These are phyloP conservation scores for Corythaeola cristata DNA, from an alignment of 2,113 vertebrate species.

Conservation along the genomic window DNA sequence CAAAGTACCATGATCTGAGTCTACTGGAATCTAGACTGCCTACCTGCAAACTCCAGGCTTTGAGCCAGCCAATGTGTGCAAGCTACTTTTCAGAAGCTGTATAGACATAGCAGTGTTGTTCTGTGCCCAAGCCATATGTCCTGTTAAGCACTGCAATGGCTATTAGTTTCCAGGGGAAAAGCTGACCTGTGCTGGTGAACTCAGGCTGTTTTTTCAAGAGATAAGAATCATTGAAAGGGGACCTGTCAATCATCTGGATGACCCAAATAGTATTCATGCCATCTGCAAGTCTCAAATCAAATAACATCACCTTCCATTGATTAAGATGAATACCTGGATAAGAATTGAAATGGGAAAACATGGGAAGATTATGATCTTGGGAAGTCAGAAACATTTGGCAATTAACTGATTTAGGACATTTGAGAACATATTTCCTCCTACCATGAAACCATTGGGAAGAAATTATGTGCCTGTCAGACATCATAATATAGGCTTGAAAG, in stretches of 20 bases:
- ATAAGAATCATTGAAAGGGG: not conserved
- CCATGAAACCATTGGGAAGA: not conserved
- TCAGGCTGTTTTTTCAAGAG: not conserved
- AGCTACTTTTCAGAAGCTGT: not conserved
- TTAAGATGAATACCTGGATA: not conserved
- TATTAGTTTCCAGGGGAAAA: not conserved
- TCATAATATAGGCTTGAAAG: not conserved
- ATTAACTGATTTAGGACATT: not conserved
- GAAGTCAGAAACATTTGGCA: not conserved
- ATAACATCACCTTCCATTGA: not conserved
- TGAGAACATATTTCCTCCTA: not conserved
- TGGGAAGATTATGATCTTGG: not conserved
- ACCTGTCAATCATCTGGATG: not conserved
- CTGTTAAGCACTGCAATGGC: not conserved
- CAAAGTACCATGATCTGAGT: not conserved
- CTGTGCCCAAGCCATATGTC: not conserved
- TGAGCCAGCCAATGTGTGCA: not conserved
- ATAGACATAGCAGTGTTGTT: not conserved
- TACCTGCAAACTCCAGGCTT: not conserved
- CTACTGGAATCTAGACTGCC: not conserved
- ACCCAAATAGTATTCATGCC: not conserved
- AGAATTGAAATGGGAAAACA: not conserved
- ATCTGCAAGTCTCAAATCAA: not conserved
- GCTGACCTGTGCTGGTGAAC: not conserved
- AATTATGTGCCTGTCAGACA: not conserved